Evolutionary conservation across 92 coral and sea anemone genomes (phyloP).

Genomic region (Plumapathes pennacea): DNA sequence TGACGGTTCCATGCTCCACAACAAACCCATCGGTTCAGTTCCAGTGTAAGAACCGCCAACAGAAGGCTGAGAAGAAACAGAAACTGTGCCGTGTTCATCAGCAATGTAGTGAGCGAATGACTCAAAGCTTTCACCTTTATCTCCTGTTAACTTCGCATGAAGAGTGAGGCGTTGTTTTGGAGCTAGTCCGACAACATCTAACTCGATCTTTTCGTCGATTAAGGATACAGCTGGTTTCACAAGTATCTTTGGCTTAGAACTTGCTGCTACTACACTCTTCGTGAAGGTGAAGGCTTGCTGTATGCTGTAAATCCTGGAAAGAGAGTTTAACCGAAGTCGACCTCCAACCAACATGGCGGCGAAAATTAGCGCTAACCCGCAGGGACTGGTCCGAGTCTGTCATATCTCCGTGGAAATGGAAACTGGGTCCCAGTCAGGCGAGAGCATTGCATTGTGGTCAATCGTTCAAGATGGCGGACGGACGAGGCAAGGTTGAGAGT

Average conservation of each 20-base stretch:
- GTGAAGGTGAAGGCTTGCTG: too few species aligned
- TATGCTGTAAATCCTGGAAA: too few species aligned
- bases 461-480: constrained; percentile 13
- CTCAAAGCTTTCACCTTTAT: constrained; percentile 15
- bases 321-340: too few species aligned
- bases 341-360: too few species aligned
- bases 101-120: constrained; percentile 22
- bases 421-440: too few species aligned
- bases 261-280: too few species aligned
- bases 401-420: too few species aligned
- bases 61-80: not conserved
- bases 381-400: too few species aligned
- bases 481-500: not conserved
- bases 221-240: constrained; percentile 11
- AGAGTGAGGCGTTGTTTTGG: constrained; percentile 10
- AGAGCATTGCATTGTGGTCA: too few species aligned
- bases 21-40: constrained; percentile 25
- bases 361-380: too few species aligned
- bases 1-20: constrained; percentile 48
- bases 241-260: not conserved
- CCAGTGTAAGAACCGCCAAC: constrained; percentile 15
- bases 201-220: constrained; percentile 14
- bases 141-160: constrained; percentile 9
- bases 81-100: constrained; percentile 10
- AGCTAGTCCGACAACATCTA: constrained; percentile 3